Conservation (phyloP, 2,113 vertebrate species). For the Hyperopisus bebe region DNA sequence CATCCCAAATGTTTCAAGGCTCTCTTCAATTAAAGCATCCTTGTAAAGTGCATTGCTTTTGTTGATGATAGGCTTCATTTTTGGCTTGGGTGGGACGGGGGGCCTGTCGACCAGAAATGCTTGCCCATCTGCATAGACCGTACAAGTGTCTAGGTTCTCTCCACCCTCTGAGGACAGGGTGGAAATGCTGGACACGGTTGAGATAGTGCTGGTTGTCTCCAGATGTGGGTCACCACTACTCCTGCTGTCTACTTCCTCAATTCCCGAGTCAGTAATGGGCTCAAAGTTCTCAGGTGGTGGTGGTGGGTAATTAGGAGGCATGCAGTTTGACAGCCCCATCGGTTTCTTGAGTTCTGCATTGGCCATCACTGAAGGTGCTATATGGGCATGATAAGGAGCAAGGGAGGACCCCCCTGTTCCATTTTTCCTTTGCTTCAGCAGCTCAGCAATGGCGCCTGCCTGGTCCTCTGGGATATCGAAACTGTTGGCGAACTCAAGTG, state of each 20-base stretch:
- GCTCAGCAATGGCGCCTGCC: conserved; percentile 64
- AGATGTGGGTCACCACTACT: conserved; percentile 87
- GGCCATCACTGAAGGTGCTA: conserved; percentile 46
- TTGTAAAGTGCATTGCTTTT: conserved; percentile 84
- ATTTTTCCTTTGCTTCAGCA: conserved; percentile 69
- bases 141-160: conserved; percentile 83
- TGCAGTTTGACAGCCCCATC: conserved; percentile 69
- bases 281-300: conserved; percentile 77
- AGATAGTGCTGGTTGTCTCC: conserved; percentile 96
- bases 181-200: conserved; percentile 90
- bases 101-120: conserved; percentile 86
- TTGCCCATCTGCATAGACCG: conserved; percentile 85
- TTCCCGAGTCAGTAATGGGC: conserved; percentile 80
- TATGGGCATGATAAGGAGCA: conserved; percentile 57
- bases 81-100: conserved; percentile 94
- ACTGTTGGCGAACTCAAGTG: conserved; percentile 94
- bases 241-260: conserved; percentile 88
- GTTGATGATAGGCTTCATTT: conserved; percentile 86
- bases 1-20: conserved; percentile 70
- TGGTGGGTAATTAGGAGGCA: conserved; percentile 73
- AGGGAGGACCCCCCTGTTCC: conserved; percentile 49
- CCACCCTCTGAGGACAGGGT: conserved; percentile 92
- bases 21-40: conserved; percentile 81
- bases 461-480: conserved; percentile 91
- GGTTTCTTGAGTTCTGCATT: conserved; percentile 65